Evolutionary conservation across 2,888 invertebrate species (phyloP).

Genomic region (Pseudococcus longispinus): DNA sequence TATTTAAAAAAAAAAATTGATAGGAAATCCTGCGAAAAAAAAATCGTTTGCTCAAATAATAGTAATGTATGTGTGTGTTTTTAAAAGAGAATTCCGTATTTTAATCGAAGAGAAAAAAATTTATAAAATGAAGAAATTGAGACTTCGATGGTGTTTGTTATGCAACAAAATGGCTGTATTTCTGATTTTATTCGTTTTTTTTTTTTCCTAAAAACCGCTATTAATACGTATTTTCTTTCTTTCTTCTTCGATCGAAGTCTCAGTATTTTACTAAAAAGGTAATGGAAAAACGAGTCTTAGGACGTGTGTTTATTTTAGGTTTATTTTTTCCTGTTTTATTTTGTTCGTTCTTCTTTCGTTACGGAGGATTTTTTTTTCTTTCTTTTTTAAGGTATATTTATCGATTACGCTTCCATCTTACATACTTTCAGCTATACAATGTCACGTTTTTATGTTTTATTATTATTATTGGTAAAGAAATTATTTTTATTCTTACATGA

Average conservation of each 20-base stretch:
- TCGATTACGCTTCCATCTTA: conserved; percentile 55
- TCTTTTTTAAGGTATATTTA: conserved; percentile 25
- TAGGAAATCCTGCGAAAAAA: neutral
- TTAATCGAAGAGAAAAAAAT: neutral
- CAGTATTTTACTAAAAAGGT: neutral
- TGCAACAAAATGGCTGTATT: neutral
- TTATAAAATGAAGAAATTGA: neutral
- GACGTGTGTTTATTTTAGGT: conserved; percentile 29
- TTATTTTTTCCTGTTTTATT: conserved; percentile 41
- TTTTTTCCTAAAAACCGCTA: neutral
- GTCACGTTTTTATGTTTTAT: conserved; percentile 53
- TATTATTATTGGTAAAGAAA: conserved; percentile 24
- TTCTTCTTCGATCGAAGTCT: neutral
- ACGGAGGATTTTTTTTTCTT: conserved; percentile 23
- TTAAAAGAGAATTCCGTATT: neutral
- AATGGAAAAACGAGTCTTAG: neutral
- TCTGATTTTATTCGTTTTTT: neutral
- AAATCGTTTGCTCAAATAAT: neutral
- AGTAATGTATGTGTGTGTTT: neutral
- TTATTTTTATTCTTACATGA: conserved; percentile 16
- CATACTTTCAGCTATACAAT: conserved; percentile 52
- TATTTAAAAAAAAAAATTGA: neutral
- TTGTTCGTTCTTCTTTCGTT: conserved; percentile 31
- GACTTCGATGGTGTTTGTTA: neutral
- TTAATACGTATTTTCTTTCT: too few species aligned